Percentiles rank a stretch among this genome's conserved stretches.
phyloP scores from a whole-genome alignment of 2,797 vertebrate genomes.

The Anguilla megastoma region DNA sequence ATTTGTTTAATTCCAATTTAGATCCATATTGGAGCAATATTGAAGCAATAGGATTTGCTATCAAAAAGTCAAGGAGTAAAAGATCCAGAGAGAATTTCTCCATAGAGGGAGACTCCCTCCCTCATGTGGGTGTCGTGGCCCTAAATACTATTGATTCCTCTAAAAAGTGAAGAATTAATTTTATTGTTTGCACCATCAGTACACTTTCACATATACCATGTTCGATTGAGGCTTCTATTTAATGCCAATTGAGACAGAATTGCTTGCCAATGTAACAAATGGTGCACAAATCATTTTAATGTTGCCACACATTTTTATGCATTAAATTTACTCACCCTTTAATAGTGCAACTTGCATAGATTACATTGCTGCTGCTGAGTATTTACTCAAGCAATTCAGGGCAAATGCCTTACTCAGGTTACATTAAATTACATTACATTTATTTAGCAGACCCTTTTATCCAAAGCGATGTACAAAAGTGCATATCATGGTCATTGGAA shows the following conservation, averaged over 20 bases:
- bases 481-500: too few relatives aligned
- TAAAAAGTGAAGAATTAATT: too few relatives aligned
- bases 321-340: background rate
- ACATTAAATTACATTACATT: too few relatives aligned
- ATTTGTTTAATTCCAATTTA: background rate
- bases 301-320: background rate
- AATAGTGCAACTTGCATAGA: background rate
- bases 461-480: too few relatives aligned
- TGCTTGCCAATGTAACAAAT: background rate
- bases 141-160: background rate
- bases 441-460: too few relatives aligned
- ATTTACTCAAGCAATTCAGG: background rate
- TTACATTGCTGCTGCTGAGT: background rate
- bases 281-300: background rate
- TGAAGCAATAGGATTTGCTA: background rate
- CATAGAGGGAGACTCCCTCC: background rate
- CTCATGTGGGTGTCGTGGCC: background rate
- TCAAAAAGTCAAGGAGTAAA: background rate
- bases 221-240: background rate
- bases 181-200: background rate
- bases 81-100: background rate
- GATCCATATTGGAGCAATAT: background rate
- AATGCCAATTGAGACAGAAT: background rate
- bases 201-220: background rate
- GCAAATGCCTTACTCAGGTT: background rate